A percentile compares a stretch with the other conserved stretches of the same genome.
phyloP scores from a whole-genome alignment of 2,113 vertebrate species.

The Carassius carassius region DNA sequence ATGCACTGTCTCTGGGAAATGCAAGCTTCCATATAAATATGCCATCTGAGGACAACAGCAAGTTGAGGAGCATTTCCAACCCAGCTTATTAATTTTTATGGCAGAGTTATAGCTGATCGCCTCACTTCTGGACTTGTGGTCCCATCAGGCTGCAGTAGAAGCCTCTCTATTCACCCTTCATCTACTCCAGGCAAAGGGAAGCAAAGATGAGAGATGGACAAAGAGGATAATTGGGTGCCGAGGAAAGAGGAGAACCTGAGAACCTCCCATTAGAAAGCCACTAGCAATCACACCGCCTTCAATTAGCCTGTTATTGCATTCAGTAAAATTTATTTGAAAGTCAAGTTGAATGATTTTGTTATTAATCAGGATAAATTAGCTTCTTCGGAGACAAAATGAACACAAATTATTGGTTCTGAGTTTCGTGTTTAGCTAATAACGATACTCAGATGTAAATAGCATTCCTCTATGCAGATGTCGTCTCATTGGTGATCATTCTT shows the following conservation, averaged over 20 bases:
- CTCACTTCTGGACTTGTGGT: slow-evolving; percentile 56
- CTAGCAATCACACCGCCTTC: slow-evolving; percentile 70
- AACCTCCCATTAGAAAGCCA: slow-evolving; percentile 79
- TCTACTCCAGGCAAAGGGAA: slow-evolving; percentile 47
- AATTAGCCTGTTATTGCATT: slow-evolving; percentile 73
- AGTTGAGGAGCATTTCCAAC: slow-evolving; percentile 13
- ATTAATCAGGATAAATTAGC: slow-evolving; percentile 54
- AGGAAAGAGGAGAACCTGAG: slow-evolving; percentile 48
- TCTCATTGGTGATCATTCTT: slow-evolving; percentile 14
- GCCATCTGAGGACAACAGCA: neutral
- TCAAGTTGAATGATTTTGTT: slow-evolving; percentile 62
- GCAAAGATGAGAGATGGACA: slow-evolving; percentile 42
- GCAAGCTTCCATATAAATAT: neutral
- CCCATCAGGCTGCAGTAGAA: too few relatives aligned
- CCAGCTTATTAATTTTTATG: slow-evolving; percentile 61
- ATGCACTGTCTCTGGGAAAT: neutral
- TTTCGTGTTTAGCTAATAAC: slow-evolving; percentile 27
- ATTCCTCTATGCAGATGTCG: neutral
- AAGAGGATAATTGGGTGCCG: slow-evolving; percentile 29
- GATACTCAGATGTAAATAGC: neutral
- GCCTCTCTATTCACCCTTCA: too few relatives aligned
- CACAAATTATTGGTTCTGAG: slow-evolving; percentile 66
- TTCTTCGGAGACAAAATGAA: slow-evolving; percentile 61
- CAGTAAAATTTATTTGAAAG: slow-evolving; percentile 66
- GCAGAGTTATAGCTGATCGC: slow-evolving; percentile 65